Evolutionary conservation across 1,140 invertebrate species (phyloP), one percentile per base, ranked within the genome.

Genomic region (Temnothorax longispinosus): DNA sequence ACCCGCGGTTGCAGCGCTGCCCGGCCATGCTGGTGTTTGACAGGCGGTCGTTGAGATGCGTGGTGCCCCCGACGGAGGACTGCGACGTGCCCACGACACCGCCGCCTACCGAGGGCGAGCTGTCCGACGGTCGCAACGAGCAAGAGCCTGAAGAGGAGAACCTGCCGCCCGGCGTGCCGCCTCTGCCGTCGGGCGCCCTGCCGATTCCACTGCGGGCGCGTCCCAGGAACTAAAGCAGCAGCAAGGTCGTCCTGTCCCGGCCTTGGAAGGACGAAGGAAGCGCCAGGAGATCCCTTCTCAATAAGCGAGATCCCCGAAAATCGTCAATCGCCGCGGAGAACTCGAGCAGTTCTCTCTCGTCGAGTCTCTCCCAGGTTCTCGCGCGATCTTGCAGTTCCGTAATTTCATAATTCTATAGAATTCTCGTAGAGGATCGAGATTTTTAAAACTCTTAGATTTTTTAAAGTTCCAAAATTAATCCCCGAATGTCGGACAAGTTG

Each of bases 21-120:
- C 98, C 98, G 0, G 98, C 98, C 41, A 98, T 98, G 97, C 94
- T 99, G 86, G 98, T 98, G 1, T 98, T 99, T 94, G 98, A 98
- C 95, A 96, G 97, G 88, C 96, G 97, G 71, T 97, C 97, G 0
- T 94, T 98, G 80, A 96, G 98, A 85, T 99, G 98, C 94, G 98
- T 98, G 1, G 97, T 98, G 1, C 98, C 98, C 7, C 98, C 98
- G 2, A 98, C 98, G 41, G 98, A 98, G 90, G 98, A 98, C 89
- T 98, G 98, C 91, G 98, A 98, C 89, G 96, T 98, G 2, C 97
- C 97, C 0, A 97, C 97, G 52, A 98, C 97, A n/a, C 96, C 97
- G 0, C 94, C 97, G 3, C 95, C 88, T 38, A 91, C 93, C 18
- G 94, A 95, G 11, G 91, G 93, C 18, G 94, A 95, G 38, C 71